Percentiles rank a stretch among this genome's conserved stretches.
Evolutionary conservation across 2,113 vertebrate species (phyloP).

Genomic region (Rhombomys opimus): DNA sequence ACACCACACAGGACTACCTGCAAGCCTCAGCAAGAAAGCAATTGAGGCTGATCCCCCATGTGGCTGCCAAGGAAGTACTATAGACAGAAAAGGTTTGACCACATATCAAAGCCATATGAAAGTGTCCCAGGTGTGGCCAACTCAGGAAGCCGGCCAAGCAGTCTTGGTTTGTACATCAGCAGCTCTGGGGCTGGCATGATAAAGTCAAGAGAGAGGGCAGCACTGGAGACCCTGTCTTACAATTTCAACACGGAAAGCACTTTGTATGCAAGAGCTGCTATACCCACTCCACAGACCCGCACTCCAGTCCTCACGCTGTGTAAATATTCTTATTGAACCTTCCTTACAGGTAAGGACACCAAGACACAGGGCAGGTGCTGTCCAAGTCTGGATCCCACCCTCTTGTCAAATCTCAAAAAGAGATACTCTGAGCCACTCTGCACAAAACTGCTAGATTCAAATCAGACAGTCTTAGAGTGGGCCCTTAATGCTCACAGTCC

Average conservation of each 20-base stretch:
- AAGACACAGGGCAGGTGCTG: neutral
- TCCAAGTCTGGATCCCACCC: slow-evolving; percentile 1
- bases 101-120: neutral
- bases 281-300: neutral
- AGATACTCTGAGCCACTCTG: neutral
- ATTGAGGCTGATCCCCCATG: neutral
- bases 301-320: neutral
- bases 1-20: neutral
- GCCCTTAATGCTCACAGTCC: neutral
- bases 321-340: neutral
- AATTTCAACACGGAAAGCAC: neutral
- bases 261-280: neutral
- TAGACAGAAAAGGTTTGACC: neutral
- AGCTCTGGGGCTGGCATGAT: neutral
- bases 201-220: neutral
- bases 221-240: neutral
- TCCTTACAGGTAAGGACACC: neutral
- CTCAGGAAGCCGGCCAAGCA: neutral
- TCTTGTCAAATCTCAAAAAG: neutral
- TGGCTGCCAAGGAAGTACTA: neutral
- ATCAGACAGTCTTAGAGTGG: neutral
- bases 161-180: neutral
- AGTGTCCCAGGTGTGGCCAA: neutral
- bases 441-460: neutral
- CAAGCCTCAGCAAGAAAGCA: neutral